Base-by-base conservation (phyloP, 92 coral and sea anemone species). In the Zoanthus sociatus region DNA sequence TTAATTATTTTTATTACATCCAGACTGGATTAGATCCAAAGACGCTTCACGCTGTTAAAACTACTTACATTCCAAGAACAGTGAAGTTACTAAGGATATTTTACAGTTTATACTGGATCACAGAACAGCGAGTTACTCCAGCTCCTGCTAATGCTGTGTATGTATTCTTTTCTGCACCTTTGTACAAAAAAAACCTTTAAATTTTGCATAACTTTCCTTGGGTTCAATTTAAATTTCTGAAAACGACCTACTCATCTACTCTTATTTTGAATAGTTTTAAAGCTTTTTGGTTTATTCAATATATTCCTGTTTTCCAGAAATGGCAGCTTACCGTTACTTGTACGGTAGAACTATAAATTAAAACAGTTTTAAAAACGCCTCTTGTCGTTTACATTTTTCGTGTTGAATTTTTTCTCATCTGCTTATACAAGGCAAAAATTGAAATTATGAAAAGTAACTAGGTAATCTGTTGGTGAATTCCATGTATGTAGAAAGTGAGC, bases 71-170 rank as follows among this genome's bases (percentile, higher is more conserved):
- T 73, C 98, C 99, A 12, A 90, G 90, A 67, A 86, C 93, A 20
- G 93, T 93, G 20, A 50, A 61, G 3, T 53, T 95, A 21, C 77
- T 97, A 79, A 90, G 94, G 78, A 71, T 84, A 2, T 97, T 90
- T 78, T 75, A 90, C 85, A 81, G 93, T 61, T 73, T 97, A 47
- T 93, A 93, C 77, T 97, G 99, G 99, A 83, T 94, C 78, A 86
- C 96, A n/a, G 92, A 91, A 66, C 97, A 92, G 78, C 63, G 84
- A 30, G 95, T 93, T 44, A 74, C 90, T 3, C 94, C 98, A 11
- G 92, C 98, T 14, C 98, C 98, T 30, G 92, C 97, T 12, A 97
- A 95, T 89, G 98, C 99, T 33, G 68, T 92, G 99, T 97, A 93
- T 78, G 99, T 97, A 79, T 63, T 58, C 14, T 58, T 58, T 11